These are phyloP conservation scores for Neoascia interrupta DNA, from an alignment of 2,888 invertebrate species.

Conservation along the genomic window DNA sequence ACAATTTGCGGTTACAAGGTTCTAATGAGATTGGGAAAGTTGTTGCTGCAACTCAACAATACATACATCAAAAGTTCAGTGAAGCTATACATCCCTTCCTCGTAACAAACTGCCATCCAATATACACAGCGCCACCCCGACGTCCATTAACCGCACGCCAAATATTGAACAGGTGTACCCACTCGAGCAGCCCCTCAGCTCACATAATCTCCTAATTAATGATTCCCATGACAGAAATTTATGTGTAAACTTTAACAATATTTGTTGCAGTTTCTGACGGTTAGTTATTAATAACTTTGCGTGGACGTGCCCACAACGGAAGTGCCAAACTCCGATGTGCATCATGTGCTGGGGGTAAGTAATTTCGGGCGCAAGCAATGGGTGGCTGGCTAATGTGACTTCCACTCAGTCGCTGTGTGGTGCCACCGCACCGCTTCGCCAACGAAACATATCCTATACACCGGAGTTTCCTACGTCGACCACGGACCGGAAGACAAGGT, in stretches of 20 bases:
- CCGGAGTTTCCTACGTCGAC: conserved; percentile 26
- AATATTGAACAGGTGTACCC: conserved; percentile 57
- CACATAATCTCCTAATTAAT: conserved; percentile 75
- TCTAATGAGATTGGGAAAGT: conserved; percentile 63
- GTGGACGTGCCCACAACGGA: conserved; percentile 71
- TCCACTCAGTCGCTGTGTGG: conserved; percentile 29
- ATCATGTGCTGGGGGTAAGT: conserved; percentile 54
- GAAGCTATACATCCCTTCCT: conserved; percentile 30
- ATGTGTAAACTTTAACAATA: conserved; percentile 78
- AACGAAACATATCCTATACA: conserved; percentile 17
- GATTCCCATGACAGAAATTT: conserved; percentile 78
- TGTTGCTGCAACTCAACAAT: conserved; percentile 30
- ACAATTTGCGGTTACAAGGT: conserved; percentile 47
- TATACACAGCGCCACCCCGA: not conserved
- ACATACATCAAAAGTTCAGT: conserved; percentile 46
- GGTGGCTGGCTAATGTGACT: conserved; percentile 61
- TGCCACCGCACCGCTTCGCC: not conserved
- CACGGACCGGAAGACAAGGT: conserved; percentile 54
- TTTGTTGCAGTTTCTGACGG: conserved; percentile 73
- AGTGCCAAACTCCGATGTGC: conserved; percentile 70
- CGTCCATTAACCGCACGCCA: conserved; percentile 8
- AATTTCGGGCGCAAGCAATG: conserved; percentile 31
- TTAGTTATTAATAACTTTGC: conserved; percentile 71
- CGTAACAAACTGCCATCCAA: not conserved
- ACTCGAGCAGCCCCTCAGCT: conserved; percentile 28